phyloP scores from a whole-genome alignment of 2,113 vertebrate genomes.

The Nyctibius bracteatus region DNA sequence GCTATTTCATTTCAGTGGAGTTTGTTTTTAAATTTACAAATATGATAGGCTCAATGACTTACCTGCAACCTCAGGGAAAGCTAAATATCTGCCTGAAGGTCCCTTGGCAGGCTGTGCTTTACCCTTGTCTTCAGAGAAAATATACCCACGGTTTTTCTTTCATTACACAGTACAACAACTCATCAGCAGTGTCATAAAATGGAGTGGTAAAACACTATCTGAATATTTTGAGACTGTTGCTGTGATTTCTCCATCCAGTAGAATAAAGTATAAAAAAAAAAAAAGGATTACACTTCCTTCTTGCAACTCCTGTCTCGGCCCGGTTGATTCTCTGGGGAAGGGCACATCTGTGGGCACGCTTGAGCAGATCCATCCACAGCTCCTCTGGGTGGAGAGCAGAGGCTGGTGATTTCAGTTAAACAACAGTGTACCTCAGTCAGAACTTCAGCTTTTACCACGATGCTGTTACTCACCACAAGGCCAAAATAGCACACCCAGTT shows the following conservation, averaged over 20 bases:
- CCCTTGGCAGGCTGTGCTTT: not conserved
- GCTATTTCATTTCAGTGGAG: not conserved
- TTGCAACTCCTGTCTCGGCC: not conserved
- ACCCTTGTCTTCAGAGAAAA: not conserved
- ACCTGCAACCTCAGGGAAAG: not conserved
- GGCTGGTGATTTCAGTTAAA: not conserved
- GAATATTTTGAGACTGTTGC: not conserved
- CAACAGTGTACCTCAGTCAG: not conserved
- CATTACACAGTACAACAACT: not conserved
- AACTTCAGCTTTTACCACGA: not conserved
- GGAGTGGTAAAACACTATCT: not conserved
- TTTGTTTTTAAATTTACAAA: not conserved
- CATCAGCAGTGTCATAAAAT: not conserved
- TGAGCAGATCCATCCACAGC: not conserved
- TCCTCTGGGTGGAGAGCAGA: not conserved
- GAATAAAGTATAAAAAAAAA: not conserved
- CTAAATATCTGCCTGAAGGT: not conserved
- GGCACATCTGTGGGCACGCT: not conserved
- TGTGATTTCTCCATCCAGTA: not conserved
- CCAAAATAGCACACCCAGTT: accelerated
- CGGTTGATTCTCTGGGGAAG: not conserved
- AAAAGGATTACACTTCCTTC: not conserved
- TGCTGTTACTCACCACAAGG: not conserved
- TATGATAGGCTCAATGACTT: not conserved
- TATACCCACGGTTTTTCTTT: not conserved